Evolutionary conservation across 1,140 invertebrate species (phyloP).

Genomic region (Drosophila hydei): DNA sequence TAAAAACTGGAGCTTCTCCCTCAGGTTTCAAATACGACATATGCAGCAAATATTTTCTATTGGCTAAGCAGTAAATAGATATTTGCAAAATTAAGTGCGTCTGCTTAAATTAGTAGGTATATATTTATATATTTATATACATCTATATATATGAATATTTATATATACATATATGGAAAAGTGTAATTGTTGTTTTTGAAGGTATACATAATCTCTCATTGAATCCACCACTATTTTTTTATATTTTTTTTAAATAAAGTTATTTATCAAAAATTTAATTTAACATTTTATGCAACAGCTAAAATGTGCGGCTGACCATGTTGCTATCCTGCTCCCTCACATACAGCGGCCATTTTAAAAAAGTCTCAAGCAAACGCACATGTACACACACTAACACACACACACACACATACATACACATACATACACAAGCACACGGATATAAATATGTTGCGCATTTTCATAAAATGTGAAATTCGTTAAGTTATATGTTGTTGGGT

Average conservation of each 20-base stretch:
- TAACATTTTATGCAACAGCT: constrained; percentile 52
- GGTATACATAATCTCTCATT: too few relatives aligned
- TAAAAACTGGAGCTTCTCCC: too few relatives aligned
- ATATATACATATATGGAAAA: too few relatives aligned
- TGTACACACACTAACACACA: constrained; percentile 20
- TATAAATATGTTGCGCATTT: constrained; percentile 19
- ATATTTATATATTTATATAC: too few relatives aligned
- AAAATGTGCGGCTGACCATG: background rate
- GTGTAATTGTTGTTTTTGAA: too few relatives aligned
- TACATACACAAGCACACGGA: constrained; percentile 12
- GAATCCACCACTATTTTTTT: too few relatives aligned
- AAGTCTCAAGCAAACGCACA: constrained; percentile 39
- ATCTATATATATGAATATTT: too few relatives aligned
- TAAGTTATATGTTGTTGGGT: background rate
- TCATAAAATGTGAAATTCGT: constrained; percentile 2
- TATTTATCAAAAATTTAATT: background rate
- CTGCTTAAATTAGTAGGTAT: too few relatives aligned
- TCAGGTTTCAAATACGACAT: too few relatives aligned
- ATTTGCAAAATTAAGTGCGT: too few relatives aligned
- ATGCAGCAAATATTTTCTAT: too few relatives aligned
- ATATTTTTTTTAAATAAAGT: background rate
- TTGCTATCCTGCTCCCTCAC: constrained; percentile 26
- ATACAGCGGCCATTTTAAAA: constrained; percentile 67
- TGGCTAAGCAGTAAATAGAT: too few relatives aligned
- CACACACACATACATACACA: background rate